Base-by-base conservation (phyloP, 1,140 invertebrate species). In the Nymphalis io region DNA sequence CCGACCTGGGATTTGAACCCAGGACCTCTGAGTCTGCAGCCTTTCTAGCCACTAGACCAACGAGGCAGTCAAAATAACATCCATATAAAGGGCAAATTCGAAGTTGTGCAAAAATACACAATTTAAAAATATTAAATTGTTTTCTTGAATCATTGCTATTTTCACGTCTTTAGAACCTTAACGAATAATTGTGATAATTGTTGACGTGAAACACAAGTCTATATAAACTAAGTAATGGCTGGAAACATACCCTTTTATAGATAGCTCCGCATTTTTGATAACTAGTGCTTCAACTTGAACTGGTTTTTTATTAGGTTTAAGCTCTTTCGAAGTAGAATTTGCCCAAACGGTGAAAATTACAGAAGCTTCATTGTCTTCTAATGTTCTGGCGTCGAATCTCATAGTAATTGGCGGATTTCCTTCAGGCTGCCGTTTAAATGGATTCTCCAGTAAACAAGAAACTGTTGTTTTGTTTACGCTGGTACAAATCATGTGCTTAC, bases 391-490 rank as follows among this genome's bases (percentile, higher is more conserved):
- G 84, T 97, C 96, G 83, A 98, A 98, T 57, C 96, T 92, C 16
- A 98, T 92, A 73, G 93, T 93, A 57, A 97, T 92, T 46, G 93
- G 93, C 0, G 89, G 83, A 16, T 80, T 85, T 8, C 92, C 87
- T 23, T 88, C 83, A 27, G 94, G 88, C 57, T 94, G 93, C 75
- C 93, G 94, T 78, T 95, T 95, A 78, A 98, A 96, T 0, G 98
- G 98, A 92, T 99, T 99, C 23, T 97, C 98, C 38, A 99, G 92
- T 15, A 95, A 93, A 88, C 97, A 99, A 0, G 93, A 92, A 2
- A 98, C 95, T 46, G 96, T 75, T 0, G 95, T 96, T 38, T 93
- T 93, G 75, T 97, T 97, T 65, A 94, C 92, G 70, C 95, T 93
- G 72, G 94, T 95, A 81, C 96, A 96, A 20, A 95, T 94, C 11